These are phyloP conservation scores for Melanotaenia pygmaea DNA, from an alignment of 2,797 vertebrate species.

Conservation along the genomic window DNA sequence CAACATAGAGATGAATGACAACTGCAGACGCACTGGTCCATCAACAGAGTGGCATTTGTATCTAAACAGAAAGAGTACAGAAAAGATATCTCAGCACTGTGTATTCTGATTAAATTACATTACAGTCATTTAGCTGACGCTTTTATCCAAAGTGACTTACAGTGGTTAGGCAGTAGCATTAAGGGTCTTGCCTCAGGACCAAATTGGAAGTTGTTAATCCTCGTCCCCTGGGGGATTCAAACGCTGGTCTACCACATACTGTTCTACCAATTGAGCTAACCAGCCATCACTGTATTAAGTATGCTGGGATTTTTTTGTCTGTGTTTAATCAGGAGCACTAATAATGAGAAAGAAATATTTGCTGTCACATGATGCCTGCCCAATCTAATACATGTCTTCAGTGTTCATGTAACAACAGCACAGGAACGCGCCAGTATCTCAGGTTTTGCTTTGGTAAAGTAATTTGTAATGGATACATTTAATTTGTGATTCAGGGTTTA, in stretches of 20 bases:
- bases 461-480: slow-evolving; percentile 43
- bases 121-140: too few relatives aligned
- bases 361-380: slow-evolving; percentile 20
- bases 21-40: background rate
- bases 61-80: background rate
- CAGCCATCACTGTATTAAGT: background rate
- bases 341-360: slow-evolving; percentile 38
- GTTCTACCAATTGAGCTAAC: too few relatives aligned
- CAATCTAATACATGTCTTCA: slow-evolving; percentile 23
- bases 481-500: slow-evolving; percentile 26
- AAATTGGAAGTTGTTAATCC: too few relatives aligned
- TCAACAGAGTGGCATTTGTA: background rate
- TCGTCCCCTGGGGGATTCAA: too few relatives aligned
- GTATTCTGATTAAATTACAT: slow-evolving; percentile 19
- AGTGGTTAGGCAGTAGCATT: too few relatives aligned
- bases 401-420: slow-evolving; percentile 15
- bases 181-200: too few relatives aligned
- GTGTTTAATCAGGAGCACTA: slow-evolving; percentile 6
- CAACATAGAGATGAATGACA: slow-evolving; percentile 7
- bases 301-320: slow-evolving; percentile 1
- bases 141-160: too few relatives aligned
- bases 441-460: slow-evolving; percentile 20
- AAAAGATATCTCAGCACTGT: background rate
- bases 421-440: slow-evolving; percentile 12
- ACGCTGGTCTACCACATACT: too few relatives aligned